Evolutionary conservation across 2,797 vertebrate species (phyloP).

Genomic region (Galaxias olidus): DNA sequence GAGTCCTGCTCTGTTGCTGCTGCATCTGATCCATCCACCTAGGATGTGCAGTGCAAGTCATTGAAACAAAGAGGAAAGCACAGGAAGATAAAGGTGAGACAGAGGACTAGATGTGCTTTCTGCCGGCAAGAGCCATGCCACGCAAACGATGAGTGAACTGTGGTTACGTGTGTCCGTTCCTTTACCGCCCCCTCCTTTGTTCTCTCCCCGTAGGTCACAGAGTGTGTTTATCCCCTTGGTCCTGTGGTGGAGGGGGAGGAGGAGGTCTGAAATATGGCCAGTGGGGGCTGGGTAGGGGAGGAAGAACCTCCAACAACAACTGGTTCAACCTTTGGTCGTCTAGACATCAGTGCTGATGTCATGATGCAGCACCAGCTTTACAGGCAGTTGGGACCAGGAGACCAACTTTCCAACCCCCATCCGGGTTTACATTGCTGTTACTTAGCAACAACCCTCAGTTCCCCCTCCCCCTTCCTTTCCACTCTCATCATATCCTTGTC

Average conservation of each 20-base stretch:
- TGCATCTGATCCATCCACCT: conserved; percentile 66
- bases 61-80: neutral
- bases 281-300: conserved; percentile 1
- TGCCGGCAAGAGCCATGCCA: neutral
- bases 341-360: conserved; percentile 35
- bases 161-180: conserved; percentile 17
- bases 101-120: neutral
- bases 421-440: conserved; percentile 55
- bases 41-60: conserved; percentile 12
- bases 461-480: neutral
- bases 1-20: conserved; percentile 40
- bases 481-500: neutral
- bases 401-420: conserved; percentile 50
- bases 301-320: neutral
- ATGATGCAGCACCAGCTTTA: conserved; percentile 23
- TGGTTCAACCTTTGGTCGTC: conserved; percentile 4
- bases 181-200: conserved; percentile 20
- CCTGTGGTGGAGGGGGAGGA: conserved; percentile 10
- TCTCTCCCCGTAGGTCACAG: conserved; percentile 10
- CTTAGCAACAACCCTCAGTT: conserved; percentile 57
- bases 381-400: conserved; percentile 20
- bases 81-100: neutral
- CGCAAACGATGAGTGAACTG: conserved; percentile 10
- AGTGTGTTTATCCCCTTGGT: conserved; percentile 6
- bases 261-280: conserved; percentile 17